These are phyloP conservation scores for Drosophila truncata DNA, from an alignment of 1,140 invertebrate species.

Conservation along the genomic window DNA sequence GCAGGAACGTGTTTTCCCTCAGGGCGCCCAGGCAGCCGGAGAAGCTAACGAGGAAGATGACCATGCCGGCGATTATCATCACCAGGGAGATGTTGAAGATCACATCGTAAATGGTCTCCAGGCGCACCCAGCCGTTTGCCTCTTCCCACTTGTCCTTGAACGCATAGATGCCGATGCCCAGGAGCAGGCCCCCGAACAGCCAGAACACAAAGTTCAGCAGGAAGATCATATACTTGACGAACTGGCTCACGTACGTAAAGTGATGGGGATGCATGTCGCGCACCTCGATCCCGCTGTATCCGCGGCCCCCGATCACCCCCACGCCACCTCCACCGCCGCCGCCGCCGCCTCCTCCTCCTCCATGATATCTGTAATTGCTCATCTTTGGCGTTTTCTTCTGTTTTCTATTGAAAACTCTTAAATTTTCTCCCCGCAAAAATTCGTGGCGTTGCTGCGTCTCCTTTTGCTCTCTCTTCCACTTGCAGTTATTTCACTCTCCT, in stretches of 20 bases:
- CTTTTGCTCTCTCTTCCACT: no score
- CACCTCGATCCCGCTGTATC: constrained; percentile 38
- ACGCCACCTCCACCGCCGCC: constrained; percentile 74
- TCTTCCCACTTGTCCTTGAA: constrained; percentile 95
- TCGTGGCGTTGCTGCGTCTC: not conserved
- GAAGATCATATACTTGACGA: constrained; percentile 97
- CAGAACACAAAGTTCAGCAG: constrained; percentile 96
- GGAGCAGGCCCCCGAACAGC: constrained; percentile 92
- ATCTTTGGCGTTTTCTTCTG: constrained; percentile 36
- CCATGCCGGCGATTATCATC: constrained; percentile 93
- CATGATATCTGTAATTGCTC: constrained; percentile 82
- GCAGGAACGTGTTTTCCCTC: constrained; percentile 95
- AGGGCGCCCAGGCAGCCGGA: constrained; percentile 96
- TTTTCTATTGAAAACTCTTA: not conserved
- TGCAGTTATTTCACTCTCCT: not conserved
- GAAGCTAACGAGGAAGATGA: constrained; percentile 93
- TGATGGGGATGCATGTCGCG: constrained; percentile 87
- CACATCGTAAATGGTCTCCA: constrained; percentile 95
- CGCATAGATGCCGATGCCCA: constrained; percentile 95
- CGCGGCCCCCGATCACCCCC: constrained; percentile 87
- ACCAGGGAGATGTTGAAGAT: constrained; percentile 96
- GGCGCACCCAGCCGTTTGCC: constrained; percentile 90
- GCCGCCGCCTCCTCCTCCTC: constrained; percentile 85
- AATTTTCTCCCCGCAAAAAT: not conserved
- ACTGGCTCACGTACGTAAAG: constrained; percentile 90